A percentile compares a stretch with the other conserved stretches of the same genome.
phyloP scores from a whole-genome alignment of 2,113 vertebrate genomes.

The Tichodroma muraria region DNA sequence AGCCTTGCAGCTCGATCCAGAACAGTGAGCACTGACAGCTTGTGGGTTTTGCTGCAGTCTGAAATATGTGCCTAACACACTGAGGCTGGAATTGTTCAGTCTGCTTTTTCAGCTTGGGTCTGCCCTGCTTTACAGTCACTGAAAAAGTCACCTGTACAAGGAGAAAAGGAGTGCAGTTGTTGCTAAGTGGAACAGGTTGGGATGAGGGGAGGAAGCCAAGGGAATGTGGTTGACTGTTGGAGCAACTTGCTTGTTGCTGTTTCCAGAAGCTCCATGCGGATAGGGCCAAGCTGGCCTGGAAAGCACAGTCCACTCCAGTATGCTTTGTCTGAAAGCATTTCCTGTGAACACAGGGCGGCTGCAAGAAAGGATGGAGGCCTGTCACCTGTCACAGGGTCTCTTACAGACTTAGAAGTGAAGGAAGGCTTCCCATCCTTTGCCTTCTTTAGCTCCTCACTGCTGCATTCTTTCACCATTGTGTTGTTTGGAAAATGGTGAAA shows the following conservation, averaged over 20 bases:
- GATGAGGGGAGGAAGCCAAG: rapidly evolving
- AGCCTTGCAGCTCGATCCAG: background rate
- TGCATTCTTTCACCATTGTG: background rate
- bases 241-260: background rate
- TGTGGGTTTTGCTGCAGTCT: background rate
- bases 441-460: background rate
- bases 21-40: background rate
- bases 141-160: background rate
- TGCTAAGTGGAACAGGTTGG: background rate
- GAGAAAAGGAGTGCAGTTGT: background rate
- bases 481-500: background rate
- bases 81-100: background rate
- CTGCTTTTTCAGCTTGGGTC: background rate
- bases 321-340: background rate
- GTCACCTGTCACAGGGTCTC: background rate
- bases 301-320: background rate
- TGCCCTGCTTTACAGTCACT: background rate
- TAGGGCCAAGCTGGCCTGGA: background rate
- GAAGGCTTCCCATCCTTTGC: background rate
- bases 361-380: background rate
- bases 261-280: background rate
- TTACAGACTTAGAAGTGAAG: background rate
- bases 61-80: background rate
- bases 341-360: background rate
- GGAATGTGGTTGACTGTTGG: background rate